A percentile compares a stretch with the other conserved stretches of the same genome.
Evolutionary conservation across 2,113 vertebrate species (phyloP).

Genomic region (Opisthocomus hoazin): DNA sequence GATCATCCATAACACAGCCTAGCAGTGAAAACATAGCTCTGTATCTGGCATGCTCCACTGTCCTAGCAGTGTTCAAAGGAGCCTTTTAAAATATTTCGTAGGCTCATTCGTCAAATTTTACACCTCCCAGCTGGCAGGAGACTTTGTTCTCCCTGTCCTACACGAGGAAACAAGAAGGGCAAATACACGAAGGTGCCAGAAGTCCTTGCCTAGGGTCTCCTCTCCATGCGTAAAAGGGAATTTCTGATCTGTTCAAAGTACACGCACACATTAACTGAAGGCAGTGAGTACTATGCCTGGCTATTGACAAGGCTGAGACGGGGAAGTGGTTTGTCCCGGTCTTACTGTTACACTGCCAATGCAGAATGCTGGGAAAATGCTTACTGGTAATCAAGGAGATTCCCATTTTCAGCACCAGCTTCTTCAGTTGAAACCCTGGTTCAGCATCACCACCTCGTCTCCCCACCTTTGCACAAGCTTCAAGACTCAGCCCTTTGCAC

Average conservation of each 20-base stretch:
- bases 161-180: neutral
- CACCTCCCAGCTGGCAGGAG: neutral
- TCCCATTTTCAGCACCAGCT: neutral
- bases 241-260: neutral
- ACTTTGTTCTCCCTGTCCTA: neutral
- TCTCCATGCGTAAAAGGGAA: neutral
- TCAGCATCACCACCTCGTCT: neutral
- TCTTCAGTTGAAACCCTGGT: neutral
- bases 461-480: neutral
- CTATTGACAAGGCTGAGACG: neutral
- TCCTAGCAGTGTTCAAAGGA: neutral
- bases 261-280: neutral
- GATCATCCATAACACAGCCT: neutral
- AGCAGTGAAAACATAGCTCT: neutral
- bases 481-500: neutral
- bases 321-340: neutral
- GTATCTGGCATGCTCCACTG: neutral
- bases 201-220: neutral
- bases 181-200: neutral
- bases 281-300: neutral
- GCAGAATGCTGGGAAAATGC: neutral
- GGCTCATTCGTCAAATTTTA: neutral
- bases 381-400: neutral
- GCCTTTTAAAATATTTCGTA: neutral
- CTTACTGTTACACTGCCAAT: neutral